Conservation (phyloP, 2,113 vertebrate genomes). For the Catharus minimus region DNA sequence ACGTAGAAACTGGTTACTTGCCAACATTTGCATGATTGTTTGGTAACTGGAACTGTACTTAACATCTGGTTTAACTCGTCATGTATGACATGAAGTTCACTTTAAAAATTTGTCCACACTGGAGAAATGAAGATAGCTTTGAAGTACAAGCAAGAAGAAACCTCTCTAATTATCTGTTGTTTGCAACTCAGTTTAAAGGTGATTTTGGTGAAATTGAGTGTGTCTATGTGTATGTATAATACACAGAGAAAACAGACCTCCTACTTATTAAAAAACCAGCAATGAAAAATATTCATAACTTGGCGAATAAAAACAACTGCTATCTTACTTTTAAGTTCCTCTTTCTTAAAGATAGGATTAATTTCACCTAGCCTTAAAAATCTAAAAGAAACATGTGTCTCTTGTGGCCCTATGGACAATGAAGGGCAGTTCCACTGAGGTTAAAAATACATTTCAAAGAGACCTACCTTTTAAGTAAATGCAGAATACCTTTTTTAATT, state of each 20-base stretch:
- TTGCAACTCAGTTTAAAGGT: not conserved
- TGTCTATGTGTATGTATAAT: rapidly evolving
- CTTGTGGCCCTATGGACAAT: not conserved
- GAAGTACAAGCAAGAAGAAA: not conserved
- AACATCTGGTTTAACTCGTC: not conserved
- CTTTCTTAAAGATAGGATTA: not conserved
- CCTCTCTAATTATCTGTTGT: not conserved
- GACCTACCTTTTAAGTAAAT: not conserved
- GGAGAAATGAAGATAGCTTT: not conserved
- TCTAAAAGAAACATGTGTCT: not conserved
- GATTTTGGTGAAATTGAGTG: not conserved
- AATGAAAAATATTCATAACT: not conserved
- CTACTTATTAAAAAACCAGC: not conserved
- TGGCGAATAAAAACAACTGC: not conserved
- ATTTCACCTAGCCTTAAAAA: not conserved
- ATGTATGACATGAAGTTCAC: not conserved
- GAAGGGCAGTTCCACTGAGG: not conserved
- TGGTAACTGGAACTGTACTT: not conserved
- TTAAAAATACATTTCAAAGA: not conserved
- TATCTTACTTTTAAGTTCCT: not conserved
- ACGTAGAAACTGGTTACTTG: not conserved
- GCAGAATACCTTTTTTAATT: not conserved
- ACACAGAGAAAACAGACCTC: not conserved
- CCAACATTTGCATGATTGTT: not conserved
- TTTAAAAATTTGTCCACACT: not conserved